A percentile compares a stretch with the other conserved stretches of the same genome.
Conservation (phyloP, 1,140 invertebrate genomes). For the Pygmarrhopalites habei region DNA sequence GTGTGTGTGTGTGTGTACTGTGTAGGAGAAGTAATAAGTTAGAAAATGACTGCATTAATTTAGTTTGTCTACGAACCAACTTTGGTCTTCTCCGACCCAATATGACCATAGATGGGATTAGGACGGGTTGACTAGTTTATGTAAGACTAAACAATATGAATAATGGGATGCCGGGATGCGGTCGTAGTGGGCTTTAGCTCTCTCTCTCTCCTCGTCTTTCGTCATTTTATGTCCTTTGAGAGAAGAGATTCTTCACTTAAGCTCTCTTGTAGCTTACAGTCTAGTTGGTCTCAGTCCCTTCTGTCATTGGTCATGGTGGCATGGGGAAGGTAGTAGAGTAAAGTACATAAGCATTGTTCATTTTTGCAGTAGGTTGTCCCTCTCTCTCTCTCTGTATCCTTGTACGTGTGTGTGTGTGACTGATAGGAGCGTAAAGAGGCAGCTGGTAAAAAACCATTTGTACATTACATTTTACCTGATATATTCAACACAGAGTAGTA, state of each 20-base stretch:
- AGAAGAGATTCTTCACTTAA: too few species aligned
- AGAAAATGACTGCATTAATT: conserved; percentile 19
- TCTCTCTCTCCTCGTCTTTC: background rate
- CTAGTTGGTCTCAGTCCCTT: background rate
- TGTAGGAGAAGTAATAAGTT: background rate
- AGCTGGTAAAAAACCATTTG: too few species aligned
- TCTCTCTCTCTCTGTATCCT: too few species aligned
- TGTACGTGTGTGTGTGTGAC: too few species aligned
- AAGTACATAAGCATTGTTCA: too few species aligned
- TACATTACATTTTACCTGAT: too few species aligned
- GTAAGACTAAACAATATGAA: background rate
- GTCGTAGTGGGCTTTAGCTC: background rate
- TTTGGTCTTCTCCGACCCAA: conserved; percentile 13
- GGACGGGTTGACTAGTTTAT: conserved; percentile 6
- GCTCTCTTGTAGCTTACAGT: too few species aligned
- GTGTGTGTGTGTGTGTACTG: background rate
- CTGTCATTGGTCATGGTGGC: background rate
- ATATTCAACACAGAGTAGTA: too few species aligned
- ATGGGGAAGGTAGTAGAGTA: too few species aligned
- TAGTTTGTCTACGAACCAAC: conserved; percentile 10
- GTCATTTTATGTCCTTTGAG: background rate
- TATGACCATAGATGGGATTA: conserved; percentile 5
- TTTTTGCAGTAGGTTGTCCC: too few species aligned
- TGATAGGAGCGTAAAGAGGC: too few species aligned
- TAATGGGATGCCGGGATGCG: conserved; percentile 7